Conservation (phyloP, 2,113 vertebrate genomes). For the Ursus arctos region DNA sequence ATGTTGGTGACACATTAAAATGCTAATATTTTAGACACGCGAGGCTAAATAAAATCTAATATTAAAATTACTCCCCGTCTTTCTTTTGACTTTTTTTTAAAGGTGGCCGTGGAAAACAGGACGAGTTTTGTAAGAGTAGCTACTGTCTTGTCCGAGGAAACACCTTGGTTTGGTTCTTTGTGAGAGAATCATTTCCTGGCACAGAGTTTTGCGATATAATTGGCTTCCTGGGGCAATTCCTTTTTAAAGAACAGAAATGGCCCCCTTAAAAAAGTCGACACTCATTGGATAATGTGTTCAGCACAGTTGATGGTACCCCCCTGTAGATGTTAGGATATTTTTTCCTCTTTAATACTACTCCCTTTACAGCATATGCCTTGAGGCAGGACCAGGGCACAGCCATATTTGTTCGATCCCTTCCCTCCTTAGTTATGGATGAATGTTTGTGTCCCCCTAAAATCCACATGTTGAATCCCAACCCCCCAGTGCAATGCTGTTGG, state of each 20-base stretch:
- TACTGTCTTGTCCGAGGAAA: background rate
- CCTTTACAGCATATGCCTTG: background rate
- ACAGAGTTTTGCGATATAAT: background rate
- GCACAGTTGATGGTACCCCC: background rate
- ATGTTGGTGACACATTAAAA: background rate
- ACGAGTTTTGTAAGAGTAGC: background rate
- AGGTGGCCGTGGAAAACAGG: background rate
- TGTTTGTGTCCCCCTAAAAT: background rate
- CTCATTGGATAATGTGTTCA: background rate
- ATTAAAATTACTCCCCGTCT: background rate
- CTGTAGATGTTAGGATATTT: background rate
- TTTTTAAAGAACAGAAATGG: background rate
- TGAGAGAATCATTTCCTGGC: background rate
- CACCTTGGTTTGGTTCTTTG: background rate
- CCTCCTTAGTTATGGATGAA: background rate
- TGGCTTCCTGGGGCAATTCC: background rate
- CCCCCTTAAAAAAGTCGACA: background rate
- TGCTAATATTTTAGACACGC: background rate
- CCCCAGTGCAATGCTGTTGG: background rate
- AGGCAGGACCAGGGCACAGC: background rate
- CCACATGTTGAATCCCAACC: background rate
- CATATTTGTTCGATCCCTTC: rapidly evolving
- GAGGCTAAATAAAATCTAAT: background rate
- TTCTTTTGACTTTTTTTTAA: background rate
- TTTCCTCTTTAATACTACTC: background rate